phyloP scores from a whole-genome alignment of 2,113 vertebrate genomes.

The Heloderma charlesbogerti region DNA sequence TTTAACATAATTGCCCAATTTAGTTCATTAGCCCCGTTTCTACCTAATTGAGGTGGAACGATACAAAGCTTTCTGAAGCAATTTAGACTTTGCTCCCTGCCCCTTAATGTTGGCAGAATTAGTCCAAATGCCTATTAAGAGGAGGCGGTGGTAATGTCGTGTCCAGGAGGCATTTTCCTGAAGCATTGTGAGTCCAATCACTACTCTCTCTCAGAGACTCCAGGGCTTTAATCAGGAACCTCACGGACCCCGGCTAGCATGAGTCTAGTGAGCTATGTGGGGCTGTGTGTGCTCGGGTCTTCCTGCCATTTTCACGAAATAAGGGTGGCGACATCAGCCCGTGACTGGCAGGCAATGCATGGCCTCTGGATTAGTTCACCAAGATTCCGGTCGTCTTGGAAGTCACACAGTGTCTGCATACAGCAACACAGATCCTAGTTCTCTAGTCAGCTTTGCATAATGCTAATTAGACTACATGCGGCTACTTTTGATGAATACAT shows the following conservation, averaged over 20 bases:
- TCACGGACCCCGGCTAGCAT: background rate
- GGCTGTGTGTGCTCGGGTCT: background rate
- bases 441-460: too few relatives aligned
- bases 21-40: slow-evolving; percentile 40
- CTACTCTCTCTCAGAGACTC: background rate
- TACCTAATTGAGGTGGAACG: slow-evolving; percentile 30
- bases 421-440: too few relatives aligned
- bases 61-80: slow-evolving; percentile 25
- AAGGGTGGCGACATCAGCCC: background rate
- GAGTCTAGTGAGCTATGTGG: background rate
- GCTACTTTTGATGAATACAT: too few relatives aligned
- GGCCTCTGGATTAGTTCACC: background rate
- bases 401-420: too few relatives aligned
- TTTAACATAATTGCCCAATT: slow-evolving; percentile 43
- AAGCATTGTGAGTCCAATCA: background rate
- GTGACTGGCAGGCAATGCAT: background rate
- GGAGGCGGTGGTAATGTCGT: slow-evolving; percentile 2
- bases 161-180: slow-evolving; percentile 7
- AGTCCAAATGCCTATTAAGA: slow-evolving; percentile 20
- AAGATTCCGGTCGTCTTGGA: too few relatives aligned
- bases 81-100: slow-evolving; percentile 14
- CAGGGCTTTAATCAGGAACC: background rate
- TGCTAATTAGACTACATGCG: too few relatives aligned
- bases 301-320: background rate
- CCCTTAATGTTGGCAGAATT: slow-evolving; percentile 22